Evolutionary conservation across 2,113 vertebrate species (phyloP).

Genomic region (Pseudonaja textilis): DNA sequence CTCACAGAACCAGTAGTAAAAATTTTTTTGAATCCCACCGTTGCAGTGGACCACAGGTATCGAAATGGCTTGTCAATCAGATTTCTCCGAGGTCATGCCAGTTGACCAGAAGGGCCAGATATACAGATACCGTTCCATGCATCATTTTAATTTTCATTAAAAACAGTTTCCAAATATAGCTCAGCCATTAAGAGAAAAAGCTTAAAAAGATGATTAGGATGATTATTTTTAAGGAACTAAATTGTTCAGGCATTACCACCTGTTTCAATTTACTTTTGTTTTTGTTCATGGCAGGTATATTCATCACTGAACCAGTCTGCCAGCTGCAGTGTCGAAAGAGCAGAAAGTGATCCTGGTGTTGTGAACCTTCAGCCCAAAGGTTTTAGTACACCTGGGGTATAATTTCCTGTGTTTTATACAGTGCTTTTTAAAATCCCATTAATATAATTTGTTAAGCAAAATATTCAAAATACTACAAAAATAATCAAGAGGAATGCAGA

Average conservation of each 20-base stretch:
- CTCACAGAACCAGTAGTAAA: too few species aligned
- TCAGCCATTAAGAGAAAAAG: background rate
- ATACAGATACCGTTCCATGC: background rate
- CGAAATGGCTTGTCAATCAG: conserved; percentile 42
- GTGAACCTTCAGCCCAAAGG: background rate
- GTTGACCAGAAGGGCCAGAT: background rate
- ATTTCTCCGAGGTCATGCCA: background rate
- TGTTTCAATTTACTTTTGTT: background rate
- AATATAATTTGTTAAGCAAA: background rate
- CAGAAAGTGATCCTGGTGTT: background rate
- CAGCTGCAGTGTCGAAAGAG: background rate
- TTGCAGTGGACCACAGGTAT: conserved; percentile 24
- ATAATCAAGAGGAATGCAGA: background rate
- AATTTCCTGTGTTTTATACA: background rate
- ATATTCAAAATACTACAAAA: background rate
- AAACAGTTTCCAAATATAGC: background rate
- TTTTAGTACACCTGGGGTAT: background rate
- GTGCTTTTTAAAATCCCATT: background rate
- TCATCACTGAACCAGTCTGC: background rate
- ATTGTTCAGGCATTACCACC: background rate
- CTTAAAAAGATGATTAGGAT: background rate
- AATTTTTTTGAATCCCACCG: too few species aligned
- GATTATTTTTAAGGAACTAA: conserved; percentile 7
- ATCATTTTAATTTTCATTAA: background rate
- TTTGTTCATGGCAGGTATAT: background rate